A percentile compares a stretch with the other conserved stretches of the same genome.
These are phyloP conservation scores for Amblyopsis hoosieri DNA, from an alignment of 2,797 vertebrate species.

Conservation along the genomic window DNA sequence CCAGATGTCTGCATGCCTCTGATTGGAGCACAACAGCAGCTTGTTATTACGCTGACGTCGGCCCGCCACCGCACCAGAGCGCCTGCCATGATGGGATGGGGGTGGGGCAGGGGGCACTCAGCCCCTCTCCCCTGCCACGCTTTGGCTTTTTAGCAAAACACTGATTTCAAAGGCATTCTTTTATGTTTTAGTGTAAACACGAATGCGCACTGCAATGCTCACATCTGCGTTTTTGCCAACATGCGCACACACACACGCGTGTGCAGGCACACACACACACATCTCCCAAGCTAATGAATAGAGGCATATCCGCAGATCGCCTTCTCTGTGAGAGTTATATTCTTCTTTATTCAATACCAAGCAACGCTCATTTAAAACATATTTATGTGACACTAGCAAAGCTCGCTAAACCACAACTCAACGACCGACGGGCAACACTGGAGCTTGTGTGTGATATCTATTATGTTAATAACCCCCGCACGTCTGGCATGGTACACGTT, in stretches of 20 bases:
- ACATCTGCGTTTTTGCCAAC: not conserved
- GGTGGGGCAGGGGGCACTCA: slow-evolving; percentile 37
- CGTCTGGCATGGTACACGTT: slow-evolving; percentile 44
- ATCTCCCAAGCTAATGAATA: not conserved
- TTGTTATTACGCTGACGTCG: slow-evolving; percentile 74
- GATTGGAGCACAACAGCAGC: slow-evolving; percentile 64
- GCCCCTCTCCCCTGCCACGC: slow-evolving; percentile 11
- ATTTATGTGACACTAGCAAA: slow-evolving; percentile 43
- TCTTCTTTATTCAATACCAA: slow-evolving; percentile 23
- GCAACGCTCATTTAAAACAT: slow-evolving; percentile 14
- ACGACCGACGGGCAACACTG: slow-evolving; percentile 30
- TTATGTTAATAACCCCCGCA: slow-evolving; percentile 58
- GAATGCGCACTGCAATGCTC: not conserved
- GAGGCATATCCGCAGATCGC: slow-evolving; percentile 13
- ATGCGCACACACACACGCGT: not conserved
- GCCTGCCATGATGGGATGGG: slow-evolving; percentile 33
- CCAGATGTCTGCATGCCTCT: slow-evolving; percentile 71
- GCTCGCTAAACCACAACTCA: slow-evolving; percentile 17
- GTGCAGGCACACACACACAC: not conserved
- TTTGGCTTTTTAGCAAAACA: slow-evolving; percentile 20
- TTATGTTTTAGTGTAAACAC: slow-evolving; percentile 32
- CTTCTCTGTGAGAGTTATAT: slow-evolving; percentile 3
- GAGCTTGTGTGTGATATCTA: slow-evolving; percentile 43
- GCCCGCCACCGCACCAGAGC: slow-evolving; percentile 60
- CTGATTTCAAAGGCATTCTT: slow-evolving; percentile 52